Evolutionary conservation across 2,113 vertebrate genomes (phyloP).

Genomic region (Oreotragus oreotragus): DNA sequence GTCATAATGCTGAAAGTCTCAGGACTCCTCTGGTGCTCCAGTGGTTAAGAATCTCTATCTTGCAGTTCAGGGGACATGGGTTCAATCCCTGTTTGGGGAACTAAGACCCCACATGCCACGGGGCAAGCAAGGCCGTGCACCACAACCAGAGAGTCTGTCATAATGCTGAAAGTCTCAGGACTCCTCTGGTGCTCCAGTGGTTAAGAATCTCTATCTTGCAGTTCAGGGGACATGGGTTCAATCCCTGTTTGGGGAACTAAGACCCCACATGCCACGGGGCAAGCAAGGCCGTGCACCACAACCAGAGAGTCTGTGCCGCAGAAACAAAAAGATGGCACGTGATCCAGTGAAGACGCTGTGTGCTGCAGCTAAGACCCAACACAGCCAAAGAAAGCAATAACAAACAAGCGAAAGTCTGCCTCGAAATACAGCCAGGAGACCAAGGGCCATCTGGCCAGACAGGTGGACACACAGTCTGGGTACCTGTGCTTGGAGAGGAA

Average conservation of each 20-base stretch:
- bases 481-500: neutral
- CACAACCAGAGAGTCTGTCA: no score
- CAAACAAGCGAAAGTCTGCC: neutral
- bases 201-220: neutral
- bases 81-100: neutral
- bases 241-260: neutral
- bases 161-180: no score
- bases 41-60: neutral
- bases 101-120: no score
- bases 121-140: no score
- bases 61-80: neutral
- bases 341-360: rapidly evolving
- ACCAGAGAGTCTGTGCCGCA: neutral
- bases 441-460: no score
- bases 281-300: neutral
- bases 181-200: neutral
- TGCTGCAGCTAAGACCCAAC: neutral
- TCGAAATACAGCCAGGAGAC: neutral
- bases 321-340: neutral
- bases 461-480: no score
- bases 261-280: neutral
- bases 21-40: neutral
- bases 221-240: neutral
- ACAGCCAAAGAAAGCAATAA: neutral
- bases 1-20: neutral